phyloP scores from a whole-genome alignment of 2,888 invertebrate species.

The Ryuthela nishihirai region DNA sequence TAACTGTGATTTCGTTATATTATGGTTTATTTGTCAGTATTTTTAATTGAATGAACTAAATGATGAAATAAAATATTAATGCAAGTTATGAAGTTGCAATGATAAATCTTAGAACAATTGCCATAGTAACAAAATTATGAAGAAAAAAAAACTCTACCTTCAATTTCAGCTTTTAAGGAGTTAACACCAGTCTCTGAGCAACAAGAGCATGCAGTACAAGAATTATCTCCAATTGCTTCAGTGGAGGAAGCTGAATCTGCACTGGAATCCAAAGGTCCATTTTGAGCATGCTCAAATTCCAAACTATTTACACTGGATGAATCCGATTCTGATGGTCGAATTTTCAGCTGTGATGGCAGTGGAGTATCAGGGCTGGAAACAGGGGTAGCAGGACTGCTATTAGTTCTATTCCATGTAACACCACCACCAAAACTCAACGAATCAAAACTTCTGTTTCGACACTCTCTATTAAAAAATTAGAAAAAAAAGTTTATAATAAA shows the following conservation, averaged over 20 bases:
- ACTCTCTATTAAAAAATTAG: slow-evolving; percentile 18
- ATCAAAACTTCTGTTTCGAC: slow-evolving; percentile 27
- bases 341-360: slow-evolving; percentile 43
- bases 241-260: slow-evolving; percentile 8
- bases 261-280: slow-evolving; percentile 11
- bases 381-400: slow-evolving; percentile 32
- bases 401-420: slow-evolving; percentile 36
- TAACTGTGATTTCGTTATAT: no score
- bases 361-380: slow-evolving; percentile 38
- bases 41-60: no score
- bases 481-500: slow-evolving; percentile 3
- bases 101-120: no score
- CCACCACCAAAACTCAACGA: slow-evolving; percentile 21
- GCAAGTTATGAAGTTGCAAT: no score
- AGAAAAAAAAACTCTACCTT: no score
- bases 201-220: slow-evolving; percentile 13
- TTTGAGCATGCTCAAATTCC: slow-evolving; percentile 62
- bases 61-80: no score
- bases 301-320: slow-evolving; percentile 90
- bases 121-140: no score
- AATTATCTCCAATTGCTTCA: slow-evolving; percentile 18
- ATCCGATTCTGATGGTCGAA: slow-evolving; percentile 69
- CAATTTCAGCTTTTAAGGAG: no score
- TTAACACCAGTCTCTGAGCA: slow-evolving; percentile 26
- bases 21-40: no score